phyloP scores from a whole-genome alignment of 2,888 invertebrate genomes.

The Drosophila infuscata region DNA sequence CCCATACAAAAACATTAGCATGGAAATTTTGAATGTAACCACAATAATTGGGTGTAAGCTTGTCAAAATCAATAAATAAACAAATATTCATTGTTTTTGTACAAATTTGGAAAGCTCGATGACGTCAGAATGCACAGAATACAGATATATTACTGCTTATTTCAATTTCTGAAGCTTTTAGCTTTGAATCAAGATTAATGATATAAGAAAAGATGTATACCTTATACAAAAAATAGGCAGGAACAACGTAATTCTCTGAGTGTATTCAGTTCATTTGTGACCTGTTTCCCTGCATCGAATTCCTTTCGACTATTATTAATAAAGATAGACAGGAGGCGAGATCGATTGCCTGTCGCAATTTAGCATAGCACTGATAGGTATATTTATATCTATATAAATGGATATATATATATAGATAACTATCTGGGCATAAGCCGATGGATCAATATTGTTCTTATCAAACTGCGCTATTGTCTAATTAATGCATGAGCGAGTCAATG shows the following conservation, averaged over 20 bases:
- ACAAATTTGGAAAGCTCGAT: background rate
- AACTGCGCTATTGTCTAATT: slow-evolving; percentile 52
- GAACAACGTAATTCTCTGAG: background rate
- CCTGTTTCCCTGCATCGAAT: background rate
- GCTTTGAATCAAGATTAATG: background rate
- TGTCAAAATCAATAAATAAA: background rate
- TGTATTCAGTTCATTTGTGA: background rate
- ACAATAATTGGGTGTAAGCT: background rate
- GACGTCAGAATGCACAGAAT: background rate
- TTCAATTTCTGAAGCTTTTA: background rate
- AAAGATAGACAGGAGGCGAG: slow-evolving; percentile 1
- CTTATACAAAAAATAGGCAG: background rate
- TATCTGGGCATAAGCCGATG: slow-evolving; percentile 36
- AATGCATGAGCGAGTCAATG: slow-evolving; percentile 36
- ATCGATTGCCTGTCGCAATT: slow-evolving; percentile 1
- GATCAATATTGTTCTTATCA: slow-evolving; percentile 56
- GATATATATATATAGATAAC: slow-evolving; percentile 6
- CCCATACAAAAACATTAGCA: background rate
- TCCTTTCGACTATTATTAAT: slow-evolving; percentile 1
- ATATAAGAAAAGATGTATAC: background rate
- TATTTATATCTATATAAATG: background rate
- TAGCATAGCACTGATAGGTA: background rate
- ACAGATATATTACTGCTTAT: background rate
- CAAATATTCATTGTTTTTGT: background rate
- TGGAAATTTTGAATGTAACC: background rate